Evolutionary conservation across 2,113 vertebrate species (phyloP).

Genomic region (Copsychus sechellarum): DNA sequence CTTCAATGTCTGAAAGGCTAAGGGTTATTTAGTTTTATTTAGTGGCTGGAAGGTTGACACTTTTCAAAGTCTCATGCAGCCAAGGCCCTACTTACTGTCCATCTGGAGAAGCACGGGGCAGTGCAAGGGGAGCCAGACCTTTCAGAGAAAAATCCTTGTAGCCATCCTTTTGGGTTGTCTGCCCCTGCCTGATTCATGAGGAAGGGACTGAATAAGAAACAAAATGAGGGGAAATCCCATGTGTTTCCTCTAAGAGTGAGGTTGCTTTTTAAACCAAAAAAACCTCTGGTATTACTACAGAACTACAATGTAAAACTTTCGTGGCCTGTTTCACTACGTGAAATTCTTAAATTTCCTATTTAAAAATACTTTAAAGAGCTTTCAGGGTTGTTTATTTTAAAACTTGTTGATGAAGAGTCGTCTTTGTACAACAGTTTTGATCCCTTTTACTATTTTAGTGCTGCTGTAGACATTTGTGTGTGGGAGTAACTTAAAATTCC

Average conservation of each 20-base stretch:
- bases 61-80: neutral
- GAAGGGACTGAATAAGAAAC: neutral
- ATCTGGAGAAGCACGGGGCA: neutral
- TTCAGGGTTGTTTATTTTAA: neutral
- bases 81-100: neutral
- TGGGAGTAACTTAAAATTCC: constrained; percentile 11
- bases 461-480: neutral
- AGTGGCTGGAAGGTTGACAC: neutral
- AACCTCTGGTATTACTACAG: neutral
- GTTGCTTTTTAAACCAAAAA: neutral
- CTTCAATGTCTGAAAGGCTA: neutral
- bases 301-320: neutral
- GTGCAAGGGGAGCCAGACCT: rapidly evolving
- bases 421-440: neutral
- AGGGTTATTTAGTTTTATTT: neutral
- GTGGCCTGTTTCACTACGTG: neutral
- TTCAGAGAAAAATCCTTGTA: neutral
- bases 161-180: neutral
- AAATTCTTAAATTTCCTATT: neutral
- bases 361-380: neutral
- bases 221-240: rapidly evolving
- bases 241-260: neutral
- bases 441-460: neutral
- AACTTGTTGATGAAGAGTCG: neutral
- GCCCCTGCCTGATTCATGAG: neutral